Evolutionary conservation across 2,888 invertebrate species (phyloP), one percentile per base, ranked within the genome.

Genomic region (Sphaerophoria rueppellii): DNA sequence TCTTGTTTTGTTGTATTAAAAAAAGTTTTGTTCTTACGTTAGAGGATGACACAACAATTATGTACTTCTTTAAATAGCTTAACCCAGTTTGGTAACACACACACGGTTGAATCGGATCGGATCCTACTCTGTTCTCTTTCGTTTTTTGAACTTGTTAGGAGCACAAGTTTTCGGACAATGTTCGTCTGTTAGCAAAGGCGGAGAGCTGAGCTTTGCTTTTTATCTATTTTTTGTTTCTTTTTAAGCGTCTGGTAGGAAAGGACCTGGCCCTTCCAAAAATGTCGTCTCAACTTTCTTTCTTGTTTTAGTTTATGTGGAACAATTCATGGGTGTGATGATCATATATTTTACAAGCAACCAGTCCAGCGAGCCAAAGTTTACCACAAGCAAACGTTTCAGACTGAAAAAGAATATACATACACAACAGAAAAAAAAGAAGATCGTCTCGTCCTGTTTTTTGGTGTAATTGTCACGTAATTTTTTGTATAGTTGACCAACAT

Each of bases 391-490:
- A 61, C 50, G 69, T 76, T 85, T 85, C 80, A 61, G 81, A 85
- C 85, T 85, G 85, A 85, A 85, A 85, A 85, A 85, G 81, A 85
- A 85, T 81, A 85, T 85, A 85, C 80, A 85, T 85, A 85, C 80
- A 80, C 74, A 83, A 83, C 80, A 79, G 71, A 75, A 75, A 73
- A 9, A 40, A 43, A 43, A 43, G 24, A 24, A 24, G 24, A 35
- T 73, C 14, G 80, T 75, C 58, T 12, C 11, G 72, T 72, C 55
- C 0, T n/a, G 12, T 75, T 40, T 54, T 4, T 63, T 67, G 2
- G 34, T 48, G 43, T 65, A 1, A 60, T 76, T 16, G 9, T 46
- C 14, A 52, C 7, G 50, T 75, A 6, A 11, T 5, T n/a, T 65
- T 71, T 34, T 61, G 24, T 60, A 60, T 72, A 61, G 70, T 65